Evolutionary conservation across 2,113 vertebrate genomes (phyloP).

Genomic region (Nothobranchius kuhntae): DNA sequence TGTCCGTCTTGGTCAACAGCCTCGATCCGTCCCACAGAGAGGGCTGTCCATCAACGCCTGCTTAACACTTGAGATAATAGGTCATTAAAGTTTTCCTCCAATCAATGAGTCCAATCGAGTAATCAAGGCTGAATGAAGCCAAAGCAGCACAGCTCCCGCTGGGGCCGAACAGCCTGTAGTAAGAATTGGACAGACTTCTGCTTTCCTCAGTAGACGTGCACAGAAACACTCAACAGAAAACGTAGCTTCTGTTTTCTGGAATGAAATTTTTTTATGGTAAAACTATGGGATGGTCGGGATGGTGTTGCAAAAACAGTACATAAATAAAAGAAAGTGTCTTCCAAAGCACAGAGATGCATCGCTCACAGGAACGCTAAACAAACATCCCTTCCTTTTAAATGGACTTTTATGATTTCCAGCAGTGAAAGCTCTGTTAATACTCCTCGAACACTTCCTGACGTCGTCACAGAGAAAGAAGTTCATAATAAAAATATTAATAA

Average conservation of each 20-base stretch:
- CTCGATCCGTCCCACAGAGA: constrained; percentile 52
- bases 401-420: background rate
- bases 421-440: background rate
- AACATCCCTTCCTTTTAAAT: too few species aligned
- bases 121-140: constrained; percentile 75
- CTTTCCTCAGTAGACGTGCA: constrained; percentile 52
- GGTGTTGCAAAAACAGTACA: background rate
- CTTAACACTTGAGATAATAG: constrained; percentile 80
- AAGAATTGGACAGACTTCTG: constrained; percentile 53
- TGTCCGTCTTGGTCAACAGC: constrained; percentile 46
- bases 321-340: background rate
- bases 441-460: too few species aligned
- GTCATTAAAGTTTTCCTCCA: constrained; percentile 78
- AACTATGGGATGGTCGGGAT: background rate
- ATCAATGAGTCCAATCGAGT: constrained; percentile 75
- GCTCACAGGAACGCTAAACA: background rate
- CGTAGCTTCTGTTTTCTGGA: constrained; percentile 6
- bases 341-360: background rate
- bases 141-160: constrained; percentile 56
- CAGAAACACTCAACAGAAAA: constrained; percentile 8
- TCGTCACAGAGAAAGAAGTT: background rate
- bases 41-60: constrained; percentile 72
- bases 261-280: constrained; percentile 3
- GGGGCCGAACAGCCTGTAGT: constrained; percentile 63
- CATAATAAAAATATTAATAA: background rate